Conservation (phyloP, 2,888 invertebrate genomes). For the Leptinotarsa rubiginosa region DNA sequence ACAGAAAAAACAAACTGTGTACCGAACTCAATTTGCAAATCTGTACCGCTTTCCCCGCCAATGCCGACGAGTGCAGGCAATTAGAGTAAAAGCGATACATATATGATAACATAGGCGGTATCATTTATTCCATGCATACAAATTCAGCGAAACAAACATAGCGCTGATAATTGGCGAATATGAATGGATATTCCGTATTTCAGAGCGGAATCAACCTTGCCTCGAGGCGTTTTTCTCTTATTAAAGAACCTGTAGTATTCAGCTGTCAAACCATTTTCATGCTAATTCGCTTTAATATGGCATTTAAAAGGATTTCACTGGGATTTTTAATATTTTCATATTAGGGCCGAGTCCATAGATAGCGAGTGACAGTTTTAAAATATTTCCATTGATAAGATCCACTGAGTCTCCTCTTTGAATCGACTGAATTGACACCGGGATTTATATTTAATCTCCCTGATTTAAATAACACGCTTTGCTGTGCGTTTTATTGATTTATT, state of each 20-base stretch:
- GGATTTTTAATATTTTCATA: slow-evolving; percentile 66
- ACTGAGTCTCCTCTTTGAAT: slow-evolving; percentile 37
- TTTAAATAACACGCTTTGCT: slow-evolving; percentile 32
- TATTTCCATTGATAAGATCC: slow-evolving; percentile 59
- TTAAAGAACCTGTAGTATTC: slow-evolving; percentile 60
- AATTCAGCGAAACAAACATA: slow-evolving; percentile 65
- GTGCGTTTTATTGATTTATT: slow-evolving; percentile 17
- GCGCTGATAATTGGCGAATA: slow-evolving; percentile 65
- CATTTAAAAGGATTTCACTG: slow-evolving; percentile 63
- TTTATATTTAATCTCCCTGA: slow-evolving; percentile 52
- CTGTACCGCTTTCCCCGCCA: slow-evolving; percentile 28
- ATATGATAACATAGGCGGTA: slow-evolving; percentile 58
- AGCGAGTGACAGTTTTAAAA: slow-evolving; percentile 57
- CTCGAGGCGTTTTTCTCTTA: slow-evolving; percentile 56
- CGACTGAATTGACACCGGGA: slow-evolving; percentile 54
- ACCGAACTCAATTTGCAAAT: slow-evolving; percentile 21
- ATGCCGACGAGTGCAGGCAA: slow-evolving; percentile 57
- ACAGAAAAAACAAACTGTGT: background rate
- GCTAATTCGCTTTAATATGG: slow-evolving; percentile 65
- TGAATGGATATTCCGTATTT: slow-evolving; percentile 54
- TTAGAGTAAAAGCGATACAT: slow-evolving; percentile 59
- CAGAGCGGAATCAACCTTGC: slow-evolving; percentile 53
- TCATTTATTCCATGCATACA: slow-evolving; percentile 67
- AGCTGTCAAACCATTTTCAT: slow-evolving; percentile 67
- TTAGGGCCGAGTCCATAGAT: slow-evolving; percentile 54